Base-by-base conservation (phyloP, 2,113 vertebrate species). In the Pungitius pungitius region DNA sequence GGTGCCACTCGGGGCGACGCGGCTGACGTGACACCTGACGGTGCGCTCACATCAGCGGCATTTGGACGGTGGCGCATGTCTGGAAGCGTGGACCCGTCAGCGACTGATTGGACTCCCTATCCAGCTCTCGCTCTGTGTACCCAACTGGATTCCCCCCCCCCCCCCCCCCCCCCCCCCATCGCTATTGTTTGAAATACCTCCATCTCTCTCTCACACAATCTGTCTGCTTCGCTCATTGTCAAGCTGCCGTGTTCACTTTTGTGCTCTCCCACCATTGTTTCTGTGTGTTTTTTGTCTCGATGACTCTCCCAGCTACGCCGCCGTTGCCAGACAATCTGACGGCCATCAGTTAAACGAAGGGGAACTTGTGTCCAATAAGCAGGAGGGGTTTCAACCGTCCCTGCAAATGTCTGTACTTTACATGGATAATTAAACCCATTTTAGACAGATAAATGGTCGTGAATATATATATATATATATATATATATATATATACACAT, bases 271-370 rank as follows among this genome's bases (percentile, higher is more conserved):
- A 60, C 73, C 33, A 57, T 57, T 57, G 3, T 69, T 39, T 71
- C 70, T 74, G 71, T 76, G 80, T 20, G 64, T 7, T 45, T 81
- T 40, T 81, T 77, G 70, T 76, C 56, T 76, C 78, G 69, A 27
- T 26, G 13, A 65, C 65, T 73, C 54, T 74, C 80, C 85, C 85
- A 84, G 55, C 61, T 3, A 72, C 72, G 45, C 73, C 39, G 17
- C 42, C 75, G 67, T 82, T 86, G 88, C 81, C 84, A 89, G 80
- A 85, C 63, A 79, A 87, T 88, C 60, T 78, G 84, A 90, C 20
- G 33, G 56, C 62, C 74, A 66, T 37, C 75, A 63, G 73, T 71
- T 67, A 69, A 85, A 87, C 76, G 73, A 82, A n/a, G n/a, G 68
- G 75, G 60, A 81, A 74, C 65, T 40, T 59, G 58, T 84, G 75